Percentiles rank a stretch among this genome's conserved stretches.
These are phyloP conservation scores for Leuciscus idus DNA, from an alignment of 2,113 vertebrate species.

Conservation along the genomic window DNA sequence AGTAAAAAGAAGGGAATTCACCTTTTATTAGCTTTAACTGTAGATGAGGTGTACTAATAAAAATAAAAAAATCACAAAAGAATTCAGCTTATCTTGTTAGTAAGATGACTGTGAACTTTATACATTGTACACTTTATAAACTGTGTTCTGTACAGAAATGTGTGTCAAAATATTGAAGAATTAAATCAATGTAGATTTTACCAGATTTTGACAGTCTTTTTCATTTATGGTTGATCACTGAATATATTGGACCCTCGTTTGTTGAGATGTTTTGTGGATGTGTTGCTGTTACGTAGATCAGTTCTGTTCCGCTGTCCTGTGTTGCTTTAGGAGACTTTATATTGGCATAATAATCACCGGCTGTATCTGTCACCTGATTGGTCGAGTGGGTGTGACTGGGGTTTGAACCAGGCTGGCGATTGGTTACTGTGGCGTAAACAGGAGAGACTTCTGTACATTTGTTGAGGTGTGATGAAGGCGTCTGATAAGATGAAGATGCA, in stretches of 20 bases:
- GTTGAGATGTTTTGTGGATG: background rate
- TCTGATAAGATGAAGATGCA: background rate
- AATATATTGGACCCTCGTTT: background rate
- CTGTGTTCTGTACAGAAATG: background rate
- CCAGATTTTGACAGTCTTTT: background rate
- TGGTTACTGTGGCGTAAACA: slow-evolving; percentile 3
- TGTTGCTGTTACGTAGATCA: background rate
- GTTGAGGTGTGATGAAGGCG: background rate
- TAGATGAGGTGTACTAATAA: no score
- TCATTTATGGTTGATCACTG: background rate
- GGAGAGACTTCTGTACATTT: background rate
- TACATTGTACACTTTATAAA: background rate
- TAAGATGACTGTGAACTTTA: no score
- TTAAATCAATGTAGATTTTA: background rate
- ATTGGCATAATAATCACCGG: background rate
- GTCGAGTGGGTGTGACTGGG: no score
- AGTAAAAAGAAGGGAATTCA: no score
- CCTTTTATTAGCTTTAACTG: no score
- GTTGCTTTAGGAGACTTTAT: background rate
- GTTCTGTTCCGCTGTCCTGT: background rate
- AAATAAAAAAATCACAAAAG: no score
- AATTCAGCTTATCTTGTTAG: no score
- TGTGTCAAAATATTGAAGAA: background rate
- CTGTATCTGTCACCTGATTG: background rate
- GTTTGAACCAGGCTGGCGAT: background rate